phyloP scores from a whole-genome alignment of 2,888 invertebrate genomes.

The Augiades crinisus region DNA sequence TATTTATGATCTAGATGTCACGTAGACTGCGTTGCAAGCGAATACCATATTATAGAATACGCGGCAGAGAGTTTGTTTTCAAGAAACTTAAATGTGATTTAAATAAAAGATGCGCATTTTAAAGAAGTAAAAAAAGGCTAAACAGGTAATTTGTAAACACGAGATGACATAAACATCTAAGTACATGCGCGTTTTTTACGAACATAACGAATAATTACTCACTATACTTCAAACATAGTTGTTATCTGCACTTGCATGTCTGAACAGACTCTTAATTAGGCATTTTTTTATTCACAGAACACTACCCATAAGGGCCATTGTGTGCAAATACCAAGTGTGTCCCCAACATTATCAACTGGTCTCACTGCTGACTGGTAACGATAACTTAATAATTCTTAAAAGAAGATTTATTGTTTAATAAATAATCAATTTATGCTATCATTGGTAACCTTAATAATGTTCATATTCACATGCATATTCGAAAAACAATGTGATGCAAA shows the following conservation, averaged over 20 bases:
- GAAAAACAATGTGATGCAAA: too few relatives aligned
- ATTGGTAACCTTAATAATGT: too few relatives aligned
- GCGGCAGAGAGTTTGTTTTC: too few relatives aligned
- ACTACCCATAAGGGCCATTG: constrained; percentile 17
- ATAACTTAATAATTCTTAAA: too few relatives aligned
- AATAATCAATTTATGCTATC: too few relatives aligned
- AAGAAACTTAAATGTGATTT: too few relatives aligned
- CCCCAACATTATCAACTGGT: constrained; percentile 4
- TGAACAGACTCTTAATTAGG: constrained; percentile 23
- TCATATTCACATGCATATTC: too few relatives aligned
- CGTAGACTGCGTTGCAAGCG: too few relatives aligned
- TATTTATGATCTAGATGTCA: too few relatives aligned
- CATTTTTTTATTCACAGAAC: constrained; percentile 23
- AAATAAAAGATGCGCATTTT: too few relatives aligned
- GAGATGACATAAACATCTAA: constrained; percentile 1
- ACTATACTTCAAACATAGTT: constrained; percentile 17
- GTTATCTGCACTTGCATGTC: constrained; percentile 22
- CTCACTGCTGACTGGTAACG: not conserved
- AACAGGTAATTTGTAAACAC: constrained; percentile 11
- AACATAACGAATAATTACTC: constrained; percentile 20
- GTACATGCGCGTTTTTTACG: constrained; percentile 10
- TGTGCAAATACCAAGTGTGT: constrained; percentile 15
- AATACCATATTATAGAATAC: too few relatives aligned
- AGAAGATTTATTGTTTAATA: too few relatives aligned
- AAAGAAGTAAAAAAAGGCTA: not conserved